Base-by-base conservation (phyloP, 2,797 vertebrate genomes). In the Falco cherrug region DNA sequence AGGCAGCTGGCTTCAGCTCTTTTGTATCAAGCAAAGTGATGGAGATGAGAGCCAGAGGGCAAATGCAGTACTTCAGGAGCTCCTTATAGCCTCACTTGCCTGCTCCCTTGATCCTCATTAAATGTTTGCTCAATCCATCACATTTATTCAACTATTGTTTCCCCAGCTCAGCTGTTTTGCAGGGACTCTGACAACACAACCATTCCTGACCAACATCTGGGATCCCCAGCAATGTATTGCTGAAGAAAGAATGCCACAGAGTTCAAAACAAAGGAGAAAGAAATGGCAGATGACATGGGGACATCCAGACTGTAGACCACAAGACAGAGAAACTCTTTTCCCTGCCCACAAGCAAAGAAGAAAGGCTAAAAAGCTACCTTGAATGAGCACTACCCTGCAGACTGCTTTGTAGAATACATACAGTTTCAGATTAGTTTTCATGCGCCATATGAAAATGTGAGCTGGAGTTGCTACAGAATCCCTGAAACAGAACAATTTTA, bases 51-150 rank as follows among this genome's bases (percentile, higher is more conserved):
- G 51, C 79, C 73, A 94, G 67, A 84, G n/a, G 59, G 63, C 8
- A 95, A 84, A 79, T 20, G 15, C 28, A 53, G 43, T 69, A 79
- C 69, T 94, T 84, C 6, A 81, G 22, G 56, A 63, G 51, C 19
- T 94, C 48, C 68, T 89, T 87, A 60, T 6, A 94, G 68, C 21
- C 56, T 79, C 35, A 22, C n/a, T 90, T n/a, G 48, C 84, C 59
- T 93, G n/a, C 24, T 93, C 48, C 63, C 85, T 82, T 56, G 65
- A 51, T 87, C n/a, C 69, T 93, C 80, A 53, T 90, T 89, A 96
- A 89, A 93, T 17, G 9, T 82, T 93, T 76, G 31, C 53, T 74
- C 77, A 84, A 78, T 63, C 35, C 35, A 69, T 60, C 48, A 35
- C 51, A 95, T 63, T 90, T 63, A 79, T 70, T 91, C 59, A 74